These are phyloP conservation scores for Caenorhabditis doughertyi DNA, from an alignment of 2,888 invertebrate species.

Conservation along the genomic window DNA sequence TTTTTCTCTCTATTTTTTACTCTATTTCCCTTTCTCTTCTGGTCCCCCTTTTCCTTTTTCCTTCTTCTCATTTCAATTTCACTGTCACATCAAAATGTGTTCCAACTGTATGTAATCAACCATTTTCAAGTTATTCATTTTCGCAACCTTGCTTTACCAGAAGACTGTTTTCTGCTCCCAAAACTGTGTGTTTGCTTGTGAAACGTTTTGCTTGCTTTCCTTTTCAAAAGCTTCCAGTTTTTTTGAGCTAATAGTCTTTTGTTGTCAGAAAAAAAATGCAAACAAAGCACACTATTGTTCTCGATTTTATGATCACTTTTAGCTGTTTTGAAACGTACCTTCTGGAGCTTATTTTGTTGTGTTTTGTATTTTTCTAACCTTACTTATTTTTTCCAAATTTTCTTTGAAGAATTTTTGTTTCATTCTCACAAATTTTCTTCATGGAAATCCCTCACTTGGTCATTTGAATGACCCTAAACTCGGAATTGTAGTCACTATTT, in stretches of 20 bases:
- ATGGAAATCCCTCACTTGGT: constrained; percentile 29
- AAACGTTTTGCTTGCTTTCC: constrained; percentile 36
- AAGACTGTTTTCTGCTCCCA: constrained; percentile 10
- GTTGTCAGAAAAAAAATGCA: background rate
- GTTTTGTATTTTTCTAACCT: constrained; percentile 26
- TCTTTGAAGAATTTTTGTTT: constrained; percentile 9
- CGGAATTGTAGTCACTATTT: constrained; percentile 58
- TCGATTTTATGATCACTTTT: constrained; percentile 26
- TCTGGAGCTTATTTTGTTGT: constrained; percentile 55
- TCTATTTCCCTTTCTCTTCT: constrained; percentile 2
- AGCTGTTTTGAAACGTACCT: constrained; percentile 36
- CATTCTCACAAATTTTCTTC: background rate
- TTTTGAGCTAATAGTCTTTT: constrained; percentile 25
- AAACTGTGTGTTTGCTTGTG: constrained; percentile 48
- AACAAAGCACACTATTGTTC: constrained; percentile 1
- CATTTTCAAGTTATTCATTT: constrained; percentile 28
- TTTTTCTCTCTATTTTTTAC: constrained; percentile 17
- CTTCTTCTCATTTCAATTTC: background rate
- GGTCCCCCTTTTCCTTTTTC: background rate
- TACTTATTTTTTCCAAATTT: background rate
- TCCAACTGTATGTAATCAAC: constrained; percentile 41
- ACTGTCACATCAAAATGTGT: constrained; percentile 52
- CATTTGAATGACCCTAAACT: constrained; percentile 65
- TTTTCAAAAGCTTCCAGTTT: constrained; percentile 26
- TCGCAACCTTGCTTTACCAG: constrained; percentile 9